A percentile compares a stretch with the other conserved stretches of the same genome.
phyloP scores from a whole-genome alignment of 2,888 invertebrate genomes.

The Alloplasta piceator region DNA sequence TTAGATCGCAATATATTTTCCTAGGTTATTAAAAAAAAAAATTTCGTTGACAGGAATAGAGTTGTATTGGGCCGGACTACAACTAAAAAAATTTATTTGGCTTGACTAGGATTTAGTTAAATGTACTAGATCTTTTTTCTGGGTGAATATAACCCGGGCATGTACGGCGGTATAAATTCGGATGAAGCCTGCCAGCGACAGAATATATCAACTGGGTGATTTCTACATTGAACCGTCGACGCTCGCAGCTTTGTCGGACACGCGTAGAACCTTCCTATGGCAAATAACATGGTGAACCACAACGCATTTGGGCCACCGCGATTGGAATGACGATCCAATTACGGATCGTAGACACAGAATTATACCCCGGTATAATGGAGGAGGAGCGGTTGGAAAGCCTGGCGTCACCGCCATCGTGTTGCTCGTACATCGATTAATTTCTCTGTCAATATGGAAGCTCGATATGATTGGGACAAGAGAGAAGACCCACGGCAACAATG shows the following conservation, averaged over 20 bases:
- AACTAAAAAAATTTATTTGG: too few relatives aligned
- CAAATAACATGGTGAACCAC: slow-evolving; percentile 68
- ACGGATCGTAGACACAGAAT: slow-evolving; percentile 66
- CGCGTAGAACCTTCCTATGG: slow-evolving; percentile 50
- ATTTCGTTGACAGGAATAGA: too few relatives aligned
- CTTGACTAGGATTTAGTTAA: too few relatives aligned
- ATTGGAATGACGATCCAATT: slow-evolving; percentile 72
- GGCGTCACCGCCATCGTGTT: slow-evolving; percentile 40
- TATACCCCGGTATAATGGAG: slow-evolving; percentile 66
- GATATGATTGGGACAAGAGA: slow-evolving; percentile 16
- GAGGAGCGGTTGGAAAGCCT: slow-evolving; percentile 35
- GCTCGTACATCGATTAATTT: slow-evolving; percentile 73
- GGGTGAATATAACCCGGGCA: too few relatives aligned
- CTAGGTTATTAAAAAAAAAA: too few relatives aligned
- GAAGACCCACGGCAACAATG: too few relatives aligned
- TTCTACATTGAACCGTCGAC: slow-evolving; percentile 59
- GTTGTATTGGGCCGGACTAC: too few relatives aligned
- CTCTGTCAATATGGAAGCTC: slow-evolving; percentile 60
- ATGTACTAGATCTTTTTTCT: too few relatives aligned
- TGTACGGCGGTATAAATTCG: slow-evolving; percentile 3
- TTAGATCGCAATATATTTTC: too few relatives aligned
- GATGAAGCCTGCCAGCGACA: slow-evolving; percentile 12
- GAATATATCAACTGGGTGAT: slow-evolving; percentile 36
- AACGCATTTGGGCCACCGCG: slow-evolving; percentile 67
- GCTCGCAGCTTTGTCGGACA: slow-evolving; percentile 46